Percentiles rank a stretch among this genome's conserved stretches.
Evolutionary conservation across 2,888 invertebrate genomes (phyloP).

Genomic region (Seira ritae): DNA sequence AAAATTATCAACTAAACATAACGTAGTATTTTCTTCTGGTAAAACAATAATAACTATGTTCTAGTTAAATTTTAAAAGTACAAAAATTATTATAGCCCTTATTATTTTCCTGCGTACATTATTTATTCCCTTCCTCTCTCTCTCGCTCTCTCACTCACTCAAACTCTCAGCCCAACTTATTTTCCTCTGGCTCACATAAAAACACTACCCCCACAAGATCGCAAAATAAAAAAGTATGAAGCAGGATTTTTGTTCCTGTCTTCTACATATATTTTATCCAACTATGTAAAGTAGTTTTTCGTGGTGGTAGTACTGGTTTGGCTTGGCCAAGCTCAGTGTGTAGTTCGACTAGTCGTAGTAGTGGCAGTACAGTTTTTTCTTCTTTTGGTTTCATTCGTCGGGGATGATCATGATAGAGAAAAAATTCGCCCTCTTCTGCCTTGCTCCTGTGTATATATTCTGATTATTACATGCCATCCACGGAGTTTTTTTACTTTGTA

Average conservation of each 20-base stretch:
- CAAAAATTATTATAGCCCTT: neutral
- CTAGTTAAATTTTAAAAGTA: neutral
- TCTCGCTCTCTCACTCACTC: conserved; percentile 12
- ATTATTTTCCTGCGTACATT: neutral
- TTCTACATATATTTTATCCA: neutral
- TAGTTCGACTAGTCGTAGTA: neutral
- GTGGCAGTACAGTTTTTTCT: conserved; percentile 14
- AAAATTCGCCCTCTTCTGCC: conserved; percentile 19
- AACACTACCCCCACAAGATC: conserved; percentile 17
- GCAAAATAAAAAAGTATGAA: conserved; percentile 20
- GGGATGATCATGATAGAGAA: conserved; percentile 20
- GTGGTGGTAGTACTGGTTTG: conserved; percentile 15
- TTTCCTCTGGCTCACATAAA: conserved; percentile 23
- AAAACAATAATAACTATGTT: neutral
- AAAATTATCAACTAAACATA: neutral
- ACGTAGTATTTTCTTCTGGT: neutral
- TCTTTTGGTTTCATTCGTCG: conserved; percentile 18
- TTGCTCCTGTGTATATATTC: neutral
- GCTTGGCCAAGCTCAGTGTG: neutral
- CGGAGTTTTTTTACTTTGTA: conserved; percentile 2
- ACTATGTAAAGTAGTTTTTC: conserved; percentile 24
- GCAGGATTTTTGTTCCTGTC: conserved; percentile 4
- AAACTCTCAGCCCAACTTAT: conserved; percentile 16
- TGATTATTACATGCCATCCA: neutral
- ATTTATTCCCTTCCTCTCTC: conserved; percentile 12